Percentiles rank a stretch among this genome's conserved stretches.
Conservation (phyloP, 2,888 invertebrate genomes). For the Cataglyphis altisquamis region DNA sequence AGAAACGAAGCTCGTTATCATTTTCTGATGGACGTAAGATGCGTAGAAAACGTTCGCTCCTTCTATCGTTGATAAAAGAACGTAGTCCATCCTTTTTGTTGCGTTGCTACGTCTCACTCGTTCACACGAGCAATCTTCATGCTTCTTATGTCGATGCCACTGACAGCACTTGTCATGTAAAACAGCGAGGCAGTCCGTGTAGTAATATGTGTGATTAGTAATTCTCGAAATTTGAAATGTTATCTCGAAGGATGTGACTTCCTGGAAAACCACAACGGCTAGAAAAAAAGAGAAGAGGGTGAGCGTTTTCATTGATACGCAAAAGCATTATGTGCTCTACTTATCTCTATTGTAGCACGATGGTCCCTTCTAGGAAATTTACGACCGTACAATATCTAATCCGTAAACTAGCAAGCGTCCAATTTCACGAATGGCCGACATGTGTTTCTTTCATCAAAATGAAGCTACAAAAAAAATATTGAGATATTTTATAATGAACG, state of each 20-base stretch:
- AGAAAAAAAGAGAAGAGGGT: background rate
- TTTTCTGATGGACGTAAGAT: too few relatives aligned
- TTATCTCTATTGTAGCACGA: background rate
- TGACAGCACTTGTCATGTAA: background rate
- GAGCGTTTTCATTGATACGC: background rate
- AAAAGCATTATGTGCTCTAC: background rate
- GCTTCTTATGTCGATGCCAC: too few relatives aligned
- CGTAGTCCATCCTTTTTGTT: too few relatives aligned
- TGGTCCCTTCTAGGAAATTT: background rate
- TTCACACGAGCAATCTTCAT: too few relatives aligned
- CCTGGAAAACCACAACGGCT: background rate
- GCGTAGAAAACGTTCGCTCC: too few relatives aligned
- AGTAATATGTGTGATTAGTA: background rate
- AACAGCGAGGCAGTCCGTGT: background rate
- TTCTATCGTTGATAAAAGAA: too few relatives aligned
- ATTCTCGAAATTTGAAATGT: background rate
- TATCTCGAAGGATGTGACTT: background rate
- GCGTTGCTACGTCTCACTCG: too few relatives aligned
- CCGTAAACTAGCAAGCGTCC: too few relatives aligned
- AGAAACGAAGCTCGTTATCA: too few relatives aligned
- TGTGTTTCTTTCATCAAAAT: background rate
- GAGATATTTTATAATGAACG: background rate
- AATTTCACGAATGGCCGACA: too few relatives aligned
- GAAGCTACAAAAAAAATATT: background rate
- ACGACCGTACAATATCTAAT: background rate